Conservation (phyloP, 2,888 invertebrate genomes). For the Calephelis perditalis region DNA sequence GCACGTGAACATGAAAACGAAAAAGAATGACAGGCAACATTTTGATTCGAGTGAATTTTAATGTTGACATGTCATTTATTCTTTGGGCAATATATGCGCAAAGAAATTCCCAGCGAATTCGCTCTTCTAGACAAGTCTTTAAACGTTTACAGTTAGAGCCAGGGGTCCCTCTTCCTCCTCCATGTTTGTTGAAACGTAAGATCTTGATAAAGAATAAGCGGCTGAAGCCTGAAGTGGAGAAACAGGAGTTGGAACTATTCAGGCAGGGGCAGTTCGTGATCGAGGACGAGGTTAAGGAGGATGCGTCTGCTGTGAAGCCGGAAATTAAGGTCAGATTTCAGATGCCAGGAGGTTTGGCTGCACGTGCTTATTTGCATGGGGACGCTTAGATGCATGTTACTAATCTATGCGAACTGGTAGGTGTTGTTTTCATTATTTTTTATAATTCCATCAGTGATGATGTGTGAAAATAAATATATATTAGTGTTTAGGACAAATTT, state of each 20-base stretch:
- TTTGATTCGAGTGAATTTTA: too few relatives aligned
- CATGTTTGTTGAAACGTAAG: slow-evolving; percentile 92
- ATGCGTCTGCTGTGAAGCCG: slow-evolving; percentile 82
- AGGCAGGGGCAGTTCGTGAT: slow-evolving; percentile 94
- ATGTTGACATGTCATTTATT: too few relatives aligned
- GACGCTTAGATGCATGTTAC: too few relatives aligned
- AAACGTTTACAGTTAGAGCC: slow-evolving; percentile 86
- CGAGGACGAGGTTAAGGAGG: slow-evolving; percentile 93
- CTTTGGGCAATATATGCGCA: too few relatives aligned
- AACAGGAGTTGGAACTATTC: slow-evolving; percentile 93
- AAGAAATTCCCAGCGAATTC: too few relatives aligned
- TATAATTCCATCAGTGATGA: not conserved
- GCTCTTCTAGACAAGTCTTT: not conserved
- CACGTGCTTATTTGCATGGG: slow-evolving; percentile 1
- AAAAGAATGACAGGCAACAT: too few relatives aligned
- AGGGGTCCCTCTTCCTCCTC: slow-evolving; percentile 94
- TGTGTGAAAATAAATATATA: too few relatives aligned
- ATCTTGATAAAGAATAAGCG: slow-evolving; percentile 99
- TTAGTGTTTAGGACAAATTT: too few relatives aligned
- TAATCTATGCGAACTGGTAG: too few relatives aligned
- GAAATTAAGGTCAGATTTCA: slow-evolving; percentile 8
- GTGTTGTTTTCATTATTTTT: not conserved
- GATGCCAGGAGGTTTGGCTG: not conserved
- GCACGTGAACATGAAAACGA: too few relatives aligned
- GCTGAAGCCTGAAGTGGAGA: slow-evolving; percentile 97